phyloP scores from a whole-genome alignment of 2,113 vertebrate species.

The Pseudopodoces humilis region DNA sequence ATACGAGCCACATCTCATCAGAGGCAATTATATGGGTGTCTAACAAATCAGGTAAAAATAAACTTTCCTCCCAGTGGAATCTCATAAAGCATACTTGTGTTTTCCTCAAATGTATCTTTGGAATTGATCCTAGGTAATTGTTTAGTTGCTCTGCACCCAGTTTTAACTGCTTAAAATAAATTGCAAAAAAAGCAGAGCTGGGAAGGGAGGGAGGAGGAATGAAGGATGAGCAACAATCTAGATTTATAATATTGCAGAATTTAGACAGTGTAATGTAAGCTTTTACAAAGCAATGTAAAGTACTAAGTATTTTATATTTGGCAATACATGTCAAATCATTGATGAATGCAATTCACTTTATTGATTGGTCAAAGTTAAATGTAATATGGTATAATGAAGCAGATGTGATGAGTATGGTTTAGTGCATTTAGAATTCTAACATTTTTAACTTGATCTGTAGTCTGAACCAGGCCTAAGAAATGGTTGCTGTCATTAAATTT shows the following conservation, averaged over 20 bases:
- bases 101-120: slow-evolving; percentile 65
- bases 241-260: not conserved
- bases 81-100: slow-evolving; percentile 62
- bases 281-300: not conserved
- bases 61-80: slow-evolving; percentile 69
- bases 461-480: not conserved
- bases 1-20: slow-evolving; percentile 82
- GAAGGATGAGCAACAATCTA: not conserved
- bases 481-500: not conserved
- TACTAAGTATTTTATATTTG: not conserved
- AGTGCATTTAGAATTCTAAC: not conserved
- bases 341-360: slow-evolving; percentile 19
- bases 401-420: not conserved
- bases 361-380: not conserved
- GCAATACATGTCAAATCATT: not conserved
- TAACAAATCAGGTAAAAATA: slow-evolving; percentile 93
- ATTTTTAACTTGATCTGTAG: not conserved
- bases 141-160: slow-evolving; percentile 53
- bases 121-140: slow-evolving; percentile 63
- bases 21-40: slow-evolving; percentile 96
- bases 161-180: slow-evolving; percentile 45
- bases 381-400: not conserved
- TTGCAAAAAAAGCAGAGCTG: slow-evolving; percentile 26
- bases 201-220: slow-evolving; percentile 41
- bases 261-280: not conserved